Base-by-base conservation (phyloP, 2,113 vertebrate genomes). In the Uria aalge region DNA sequence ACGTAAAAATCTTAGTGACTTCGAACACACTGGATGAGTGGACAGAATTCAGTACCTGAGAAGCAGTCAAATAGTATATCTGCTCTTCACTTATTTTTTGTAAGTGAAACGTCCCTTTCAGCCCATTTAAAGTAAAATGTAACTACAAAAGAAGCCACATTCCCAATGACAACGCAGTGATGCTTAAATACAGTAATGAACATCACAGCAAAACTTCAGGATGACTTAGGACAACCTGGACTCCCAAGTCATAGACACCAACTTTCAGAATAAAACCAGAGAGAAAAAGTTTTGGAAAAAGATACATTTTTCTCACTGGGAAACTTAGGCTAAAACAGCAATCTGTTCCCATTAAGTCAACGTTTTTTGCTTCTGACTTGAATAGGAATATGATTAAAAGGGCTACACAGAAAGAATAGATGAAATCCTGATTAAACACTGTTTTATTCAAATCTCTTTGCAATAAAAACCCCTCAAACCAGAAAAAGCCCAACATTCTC, bases 311-410 rank as follows among this genome's bases (percentile, higher is more conserved):
- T 74, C 48, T 95, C 30, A 71, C 19, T 15, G 14, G 21, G 27
- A 94, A 90, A 69, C n/a, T 78, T 53, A 80, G 0, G 1, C 15
- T 92, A 85, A 82, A 59, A 76, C n/a, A 96, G 90, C 76, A 55
- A 79, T 57, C 64, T 94, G 77, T 73, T 95, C 92, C 59, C 71
- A 94, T 94, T 96, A 96, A 95, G 94, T 96, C 90, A 94, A 48
- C 56, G 34, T 4, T 78, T 92, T 84, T 86, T 74, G 43, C 48
- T 90, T 92, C 76, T 72, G 64, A 89, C 69, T 94, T 85, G 27
- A 92, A 81, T 53, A 85, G 52, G 15, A 94, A 79, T 41, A 76
- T 50, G 66, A 95, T 91, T 91, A 94, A 95, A 93, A 92, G 36
- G 48, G 76, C 30, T 80, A 77, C 43, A 41, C 8, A 52, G 62